A percentile compares a stretch with the other conserved stretches of the same genome.
phyloP scores from a whole-genome alignment of 2,797 vertebrate genomes.

The Mionectes olivaceus region DNA sequence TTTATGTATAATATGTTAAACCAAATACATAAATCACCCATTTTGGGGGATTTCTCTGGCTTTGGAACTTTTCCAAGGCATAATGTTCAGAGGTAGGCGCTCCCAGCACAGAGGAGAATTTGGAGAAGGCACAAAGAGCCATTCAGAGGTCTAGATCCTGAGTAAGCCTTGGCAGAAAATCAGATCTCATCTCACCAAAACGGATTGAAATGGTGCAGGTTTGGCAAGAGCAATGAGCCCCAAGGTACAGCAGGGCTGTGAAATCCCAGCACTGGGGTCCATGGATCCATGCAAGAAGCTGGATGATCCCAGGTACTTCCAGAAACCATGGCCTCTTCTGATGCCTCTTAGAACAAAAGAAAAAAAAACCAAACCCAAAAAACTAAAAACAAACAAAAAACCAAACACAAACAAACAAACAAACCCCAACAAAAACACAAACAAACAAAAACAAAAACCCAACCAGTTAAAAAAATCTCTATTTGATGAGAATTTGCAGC shows the following conservation, averaged over 20 bases:
- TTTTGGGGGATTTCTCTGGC: not conserved
- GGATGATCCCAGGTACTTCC: not conserved
- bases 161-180: not conserved
- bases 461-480: not conserved
- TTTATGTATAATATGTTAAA: not conserved
- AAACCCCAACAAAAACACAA: not conserved
- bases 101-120: not conserved
- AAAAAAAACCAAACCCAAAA: no score
- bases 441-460: not conserved
- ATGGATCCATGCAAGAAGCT: not conserved
- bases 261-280: not conserved
- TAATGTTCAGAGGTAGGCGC: not conserved
- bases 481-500: not conserved
- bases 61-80: not conserved
- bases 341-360: not conserved
- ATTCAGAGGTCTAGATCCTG: not conserved
- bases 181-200: not conserved
- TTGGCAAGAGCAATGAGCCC: not conserved
- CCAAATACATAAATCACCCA: fast-evolving
- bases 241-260: not conserved
- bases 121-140: not conserved
- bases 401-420: not conserved
- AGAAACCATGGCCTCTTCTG: not conserved
- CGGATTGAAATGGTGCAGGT: not conserved
- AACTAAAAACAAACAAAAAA: not conserved